Conservation (phyloP, 2,113 vertebrate genomes). For the Gobiocypris rarus region DNA sequence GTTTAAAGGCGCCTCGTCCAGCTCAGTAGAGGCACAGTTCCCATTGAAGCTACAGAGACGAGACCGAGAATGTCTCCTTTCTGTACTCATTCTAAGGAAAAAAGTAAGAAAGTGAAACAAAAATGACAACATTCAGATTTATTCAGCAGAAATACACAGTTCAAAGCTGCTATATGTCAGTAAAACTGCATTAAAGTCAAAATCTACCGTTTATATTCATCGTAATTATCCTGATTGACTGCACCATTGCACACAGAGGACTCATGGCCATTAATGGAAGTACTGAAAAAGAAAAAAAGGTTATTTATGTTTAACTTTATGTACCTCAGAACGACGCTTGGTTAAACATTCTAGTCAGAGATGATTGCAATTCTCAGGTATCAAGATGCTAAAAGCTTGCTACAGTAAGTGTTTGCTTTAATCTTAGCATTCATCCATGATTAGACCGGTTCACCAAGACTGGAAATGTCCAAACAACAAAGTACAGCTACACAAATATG, state of each 20-base stretch:
- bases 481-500: not conserved
- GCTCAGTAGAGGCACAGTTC: not conserved
- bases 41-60: not conserved
- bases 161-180: not conserved
- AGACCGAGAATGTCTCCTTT: too few relatives aligned
- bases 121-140: not conserved
- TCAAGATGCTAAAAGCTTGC: conserved; percentile 11
- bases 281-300: not conserved
- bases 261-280: not conserved
- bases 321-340: too few relatives aligned
- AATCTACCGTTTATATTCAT: not conserved
- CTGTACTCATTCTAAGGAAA: not conserved
- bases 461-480: not conserved
- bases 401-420: not conserved
- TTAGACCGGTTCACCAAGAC: not conserved
- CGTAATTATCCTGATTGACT: not conserved
- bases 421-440: not conserved
- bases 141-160: not conserved
- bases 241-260: not conserved
- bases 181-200: not conserved
- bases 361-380: not conserved
- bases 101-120: conserved; percentile 1
- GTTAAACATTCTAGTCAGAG: not conserved
- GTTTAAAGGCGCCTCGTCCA: not conserved
- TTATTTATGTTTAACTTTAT: too few relatives aligned